Conservation (phyloP, 2,797 vertebrate species). For the Setipinna tenuifilis region DNA sequence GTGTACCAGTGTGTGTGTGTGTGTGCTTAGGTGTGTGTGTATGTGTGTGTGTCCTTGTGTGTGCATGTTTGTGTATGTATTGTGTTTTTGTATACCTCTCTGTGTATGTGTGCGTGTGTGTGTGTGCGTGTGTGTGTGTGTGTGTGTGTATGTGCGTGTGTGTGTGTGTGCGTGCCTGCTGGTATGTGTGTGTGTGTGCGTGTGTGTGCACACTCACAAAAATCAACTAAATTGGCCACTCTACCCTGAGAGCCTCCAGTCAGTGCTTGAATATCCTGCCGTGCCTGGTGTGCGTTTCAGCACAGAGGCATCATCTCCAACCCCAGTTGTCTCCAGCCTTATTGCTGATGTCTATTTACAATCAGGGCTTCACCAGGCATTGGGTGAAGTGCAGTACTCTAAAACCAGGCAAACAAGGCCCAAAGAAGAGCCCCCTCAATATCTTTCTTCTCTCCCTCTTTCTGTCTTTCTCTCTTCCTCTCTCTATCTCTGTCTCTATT, state of each 20-base stretch:
- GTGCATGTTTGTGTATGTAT: neutral
- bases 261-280: neutral
- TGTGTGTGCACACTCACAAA: neutral
- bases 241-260: neutral
- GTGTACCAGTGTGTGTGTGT: neutral
- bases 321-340: neutral
- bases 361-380: neutral
- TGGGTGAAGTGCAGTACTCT: neutral
- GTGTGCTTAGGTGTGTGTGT: neutral
- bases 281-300: neutral
- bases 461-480: too few species aligned
- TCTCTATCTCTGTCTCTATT: too few species aligned
- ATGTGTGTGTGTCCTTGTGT: neutral
- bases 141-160: neutral
- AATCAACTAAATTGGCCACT: neutral
- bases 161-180: neutral
- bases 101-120: neutral
- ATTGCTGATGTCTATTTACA: neutral
- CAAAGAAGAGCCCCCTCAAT: neutral
- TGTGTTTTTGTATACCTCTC: neutral
- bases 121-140: constrained; percentile 1
- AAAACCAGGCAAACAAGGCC: neutral
- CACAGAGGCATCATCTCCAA: neutral
- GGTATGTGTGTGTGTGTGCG: neutral
- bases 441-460: too few species aligned